Evolutionary conservation across 2,113 vertebrate genomes (phyloP), one percentile per base, ranked within the genome.

Genomic region (Oreochromis tanganicae): DNA sequence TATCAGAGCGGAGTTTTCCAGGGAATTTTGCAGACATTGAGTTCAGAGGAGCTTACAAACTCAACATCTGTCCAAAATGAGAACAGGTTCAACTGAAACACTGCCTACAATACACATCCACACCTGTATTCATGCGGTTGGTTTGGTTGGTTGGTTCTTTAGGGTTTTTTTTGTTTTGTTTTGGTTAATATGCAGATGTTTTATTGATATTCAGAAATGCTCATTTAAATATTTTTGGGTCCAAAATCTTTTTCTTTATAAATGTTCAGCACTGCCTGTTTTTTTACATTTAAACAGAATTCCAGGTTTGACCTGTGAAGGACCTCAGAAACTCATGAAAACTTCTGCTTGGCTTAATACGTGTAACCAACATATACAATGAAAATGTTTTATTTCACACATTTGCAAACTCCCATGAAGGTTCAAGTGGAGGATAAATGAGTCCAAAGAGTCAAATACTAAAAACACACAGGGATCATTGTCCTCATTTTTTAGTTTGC

Each of bases 1-100:
- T 1, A 0, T 63, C 4, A 46, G 5, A 46, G 43, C 5, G 6
- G 5, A 3, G 7, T 52, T 52, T 19, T 52, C 4, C 50, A 52
- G 16, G 17, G 4, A 17, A 16, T 50, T 17, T 17, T 38, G 34
- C 61, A 21, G 61, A 66, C 0, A 2, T 66, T 66, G 36, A 38
- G 36, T 38, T 21, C 11, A 41, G 63, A 68, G 3, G 4, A 9
- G 36, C 66, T 71, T 3, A 24, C 11, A 43, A 41, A 41, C n/a
- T 38, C 34, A 68, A 68, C 61, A 66, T 66, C 11, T 66, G 34
- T 68, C 19, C 19, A 68, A 41, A 0, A 68, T 21, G 36, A 71
- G 63, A 21, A 41, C 63, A 66, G 59, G 9, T n/a, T 66, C 32
- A 66, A 66, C 32, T 66, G 61, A 17, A 66, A 12, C 61, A n/a